phyloP scores from a whole-genome alignment of 2,113 vertebrate species.

The Orcinus orca region DNA sequence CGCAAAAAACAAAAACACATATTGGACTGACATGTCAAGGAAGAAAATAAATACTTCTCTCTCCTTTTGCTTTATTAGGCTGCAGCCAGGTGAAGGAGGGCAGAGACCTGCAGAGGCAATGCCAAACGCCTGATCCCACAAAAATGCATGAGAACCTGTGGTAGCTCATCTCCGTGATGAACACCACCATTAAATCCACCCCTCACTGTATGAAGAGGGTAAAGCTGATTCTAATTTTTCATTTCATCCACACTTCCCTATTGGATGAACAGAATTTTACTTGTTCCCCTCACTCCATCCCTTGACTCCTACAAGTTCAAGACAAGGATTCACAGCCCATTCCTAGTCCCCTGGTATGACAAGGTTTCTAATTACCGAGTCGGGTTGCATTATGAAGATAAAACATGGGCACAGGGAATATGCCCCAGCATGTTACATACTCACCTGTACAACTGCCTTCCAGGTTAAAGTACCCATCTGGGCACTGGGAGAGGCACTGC shows the following conservation, averaged over 20 bases:
- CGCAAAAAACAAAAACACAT: neutral
- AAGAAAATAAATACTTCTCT: neutral
- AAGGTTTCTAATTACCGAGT: neutral
- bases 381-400: neutral
- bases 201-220: neutral
- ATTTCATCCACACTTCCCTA: neutral
- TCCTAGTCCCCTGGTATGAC: neutral
- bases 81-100: rapidly evolving
- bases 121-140: neutral
- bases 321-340: neutral
- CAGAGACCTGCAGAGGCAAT: neutral
- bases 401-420: neutral
- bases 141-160: neutral
- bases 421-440: slow-evolving; percentile 29
- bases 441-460: slow-evolving; percentile 85
- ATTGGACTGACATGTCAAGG: neutral
- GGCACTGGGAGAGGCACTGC: slow-evolving; percentile 84
- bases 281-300: neutral
- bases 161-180: neutral
- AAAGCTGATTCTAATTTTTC: neutral
- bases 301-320: neutral
- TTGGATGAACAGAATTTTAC: neutral
- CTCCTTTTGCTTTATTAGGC: neutral
- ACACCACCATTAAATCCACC: neutral
- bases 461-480: slow-evolving; percentile 82